Base-by-base conservation (phyloP, 2,113 vertebrate species). In the Trichomycterus rosablanca region DNA sequence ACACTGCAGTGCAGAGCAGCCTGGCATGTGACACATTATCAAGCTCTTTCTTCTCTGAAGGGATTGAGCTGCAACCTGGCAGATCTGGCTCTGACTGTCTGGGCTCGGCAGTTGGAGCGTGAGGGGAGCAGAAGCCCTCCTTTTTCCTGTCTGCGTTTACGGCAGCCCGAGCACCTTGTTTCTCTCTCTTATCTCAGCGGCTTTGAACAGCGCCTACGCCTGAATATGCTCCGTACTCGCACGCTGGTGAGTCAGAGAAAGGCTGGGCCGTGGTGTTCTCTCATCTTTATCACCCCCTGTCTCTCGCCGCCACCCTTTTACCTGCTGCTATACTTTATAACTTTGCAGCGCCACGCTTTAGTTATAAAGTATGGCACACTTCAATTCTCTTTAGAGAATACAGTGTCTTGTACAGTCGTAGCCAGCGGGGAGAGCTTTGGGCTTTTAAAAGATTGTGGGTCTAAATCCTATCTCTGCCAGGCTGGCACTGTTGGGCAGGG, bases 171-270 rank as follows among this genome's bases (percentile, higher is more conserved):
- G 44, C 43, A 4, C 18, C 63, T 40, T 48, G 43, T 57, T 54
- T 45, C 24, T 44, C 53, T n/a, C 59, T 70, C 54, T 67, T 67
- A 70, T 64, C 72, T 59, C 56, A 55, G 59, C 12, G 6, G 34
- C 56, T 54, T 46, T 35, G 19, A 86, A 85, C 71, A 71, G 70
- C 83, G 86, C 83, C 80, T 86, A 82, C 74, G 80, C 74, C 68
- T 59, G 67, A 62, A 71, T 83, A 68, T 23, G 56, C 19, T 52
- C 57, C 39, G 53, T 15, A 19, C 16, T 26, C 14, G 34, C 52
- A 62, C 32, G 34, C 9, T 39, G 32, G 68, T 30, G 56, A 61
- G 56, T 40, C 23, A 54, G 34, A 51, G n/a, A 23, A 53, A 32
- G 65, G 32, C 12, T 28, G 22, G 32, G 11, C 5, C 40, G 22